Percentiles rank a stretch among this genome's conserved stretches.
phyloP scores from a whole-genome alignment of 2,797 vertebrate genomes.

The Hippoglossus hippoglossus region DNA sequence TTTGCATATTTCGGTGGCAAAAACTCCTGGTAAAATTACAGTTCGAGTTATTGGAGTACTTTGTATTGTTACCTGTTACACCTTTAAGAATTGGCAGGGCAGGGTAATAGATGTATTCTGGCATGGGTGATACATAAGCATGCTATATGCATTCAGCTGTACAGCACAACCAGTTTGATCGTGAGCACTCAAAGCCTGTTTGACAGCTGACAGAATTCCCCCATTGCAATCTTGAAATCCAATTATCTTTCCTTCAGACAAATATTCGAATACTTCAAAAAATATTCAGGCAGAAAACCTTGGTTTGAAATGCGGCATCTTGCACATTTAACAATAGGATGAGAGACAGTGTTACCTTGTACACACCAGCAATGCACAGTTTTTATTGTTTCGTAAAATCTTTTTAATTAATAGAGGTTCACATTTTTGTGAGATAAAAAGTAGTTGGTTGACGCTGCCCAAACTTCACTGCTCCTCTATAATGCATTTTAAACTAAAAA shows the following conservation, averaged over 20 bases:
- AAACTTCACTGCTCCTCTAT: slow-evolving; percentile 6
- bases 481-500: slow-evolving; percentile 13
- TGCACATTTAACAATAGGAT: background rate
- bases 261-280: no score
- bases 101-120: slow-evolving; percentile 8
- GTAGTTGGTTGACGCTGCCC: slow-evolving; percentile 18
- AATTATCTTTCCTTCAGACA: slow-evolving; percentile 25
- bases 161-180: slow-evolving; percentile 7
- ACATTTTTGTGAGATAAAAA: background rate
- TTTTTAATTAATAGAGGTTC: background rate
- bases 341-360: background rate
- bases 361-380: slow-evolving; percentile 3
- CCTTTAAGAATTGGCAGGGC: background rate
- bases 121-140: background rate
- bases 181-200: background rate
- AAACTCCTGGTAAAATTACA: slow-evolving; percentile 1
- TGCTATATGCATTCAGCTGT: slow-evolving; percentile 14
- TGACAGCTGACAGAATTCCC: slow-evolving; percentile 35
- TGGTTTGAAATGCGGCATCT: slow-evolving; percentile 25
- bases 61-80: background rate
- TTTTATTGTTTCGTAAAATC: background rate
- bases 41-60: background rate
- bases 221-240: slow-evolving; percentile 18
- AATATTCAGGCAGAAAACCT: background rate
- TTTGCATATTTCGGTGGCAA: slow-evolving; percentile 3